Base-by-base conservation (phyloP, 2,797 vertebrate species). In the Numenius phaeopus region DNA sequence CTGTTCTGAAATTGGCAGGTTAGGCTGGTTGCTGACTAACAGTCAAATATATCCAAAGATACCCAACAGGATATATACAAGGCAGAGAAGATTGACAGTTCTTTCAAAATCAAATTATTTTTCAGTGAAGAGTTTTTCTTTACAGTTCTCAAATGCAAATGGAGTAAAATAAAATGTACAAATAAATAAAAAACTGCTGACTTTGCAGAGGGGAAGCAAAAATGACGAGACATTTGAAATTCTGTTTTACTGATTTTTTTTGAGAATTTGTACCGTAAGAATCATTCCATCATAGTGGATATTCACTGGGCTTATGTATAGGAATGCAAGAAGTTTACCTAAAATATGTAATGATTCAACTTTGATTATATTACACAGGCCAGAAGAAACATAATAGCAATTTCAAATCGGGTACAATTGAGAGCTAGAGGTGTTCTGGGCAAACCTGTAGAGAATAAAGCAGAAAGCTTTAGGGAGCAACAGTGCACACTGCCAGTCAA, bases 11-110 rank as follows among this genome's bases (percentile, higher is more conserved):
- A 71, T 59, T 70, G 26, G 34, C 75, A 85, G 40, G 21, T 85
- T 77, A 94, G 23, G 13, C n/a, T 85, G 39, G 14, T 24, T 94
- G 37, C n/a, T 94, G 75, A 83, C 47, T 66, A 85, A 71, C 11
- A 77, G 34, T n/a, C 42, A 54, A 54, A 71, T 50, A 81, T 6
- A 83, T 78, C 49, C 70, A 82, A 72, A 17, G n/a, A 39, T 47
- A 91, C 65, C 17, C 5, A 91, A 58, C 13, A 64, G 5, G 12
- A 82, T 30, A 81, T 37, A 71, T 34, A 71, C 4, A 32, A 69
- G 17, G 14, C 9, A 89, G n/a, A 82, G 21, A 94, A 58, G 5
- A 4, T 32, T 6, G 10, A 34, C 58, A 90, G n/a, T 59, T 82
- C 19, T 76, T 90, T 47, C 20, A 55, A 94, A 93, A 76, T 5